Percentiles rank a stretch among this genome's conserved stretches.
phyloP scores from a whole-genome alignment of 2,113 vertebrate genomes.

The Sceloporus undulatus region DNA sequence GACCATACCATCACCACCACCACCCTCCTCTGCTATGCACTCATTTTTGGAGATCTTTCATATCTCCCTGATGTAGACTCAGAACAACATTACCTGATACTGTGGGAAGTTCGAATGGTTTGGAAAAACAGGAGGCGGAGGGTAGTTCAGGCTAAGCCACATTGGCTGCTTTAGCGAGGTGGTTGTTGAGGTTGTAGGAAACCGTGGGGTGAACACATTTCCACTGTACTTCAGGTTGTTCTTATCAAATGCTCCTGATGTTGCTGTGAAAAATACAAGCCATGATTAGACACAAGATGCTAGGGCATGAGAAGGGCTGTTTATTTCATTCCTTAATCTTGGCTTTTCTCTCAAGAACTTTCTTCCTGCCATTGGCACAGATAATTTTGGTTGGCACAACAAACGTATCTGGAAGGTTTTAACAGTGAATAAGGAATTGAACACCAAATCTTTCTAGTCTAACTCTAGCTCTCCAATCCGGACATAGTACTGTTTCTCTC shows the following conservation, averaged over 20 bases:
- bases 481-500: too few relatives aligned
- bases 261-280: constrained; percentile 50
- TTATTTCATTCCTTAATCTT: rapidly evolving
- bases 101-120: constrained; percentile 54
- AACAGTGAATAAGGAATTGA: not conserved
- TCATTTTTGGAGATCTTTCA: not conserved
- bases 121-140: constrained; percentile 33
- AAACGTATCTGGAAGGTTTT: not conserved
- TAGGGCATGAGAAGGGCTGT: rapidly evolving
- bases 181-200: constrained; percentile 42
- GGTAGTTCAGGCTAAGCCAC: constrained; percentile 65
- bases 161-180: constrained; percentile 51
- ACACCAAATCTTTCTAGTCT: not conserved
- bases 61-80: too few relatives aligned
- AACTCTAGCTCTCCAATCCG: not conserved
- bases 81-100: constrained; percentile 66
- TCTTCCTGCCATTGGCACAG: not conserved
- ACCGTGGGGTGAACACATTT: constrained; percentile 55
- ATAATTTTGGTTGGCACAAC: not conserved
- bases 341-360: not conserved
- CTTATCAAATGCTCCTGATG: constrained; percentile 32
- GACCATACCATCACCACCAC: not conserved
- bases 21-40: not conserved
- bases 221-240: constrained; percentile 46
- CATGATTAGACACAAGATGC: not conserved